These are phyloP conservation scores for Halcyon leucocephala DNA, from an alignment of 2,797 vertebrate genomes.

Conservation along the genomic window DNA sequence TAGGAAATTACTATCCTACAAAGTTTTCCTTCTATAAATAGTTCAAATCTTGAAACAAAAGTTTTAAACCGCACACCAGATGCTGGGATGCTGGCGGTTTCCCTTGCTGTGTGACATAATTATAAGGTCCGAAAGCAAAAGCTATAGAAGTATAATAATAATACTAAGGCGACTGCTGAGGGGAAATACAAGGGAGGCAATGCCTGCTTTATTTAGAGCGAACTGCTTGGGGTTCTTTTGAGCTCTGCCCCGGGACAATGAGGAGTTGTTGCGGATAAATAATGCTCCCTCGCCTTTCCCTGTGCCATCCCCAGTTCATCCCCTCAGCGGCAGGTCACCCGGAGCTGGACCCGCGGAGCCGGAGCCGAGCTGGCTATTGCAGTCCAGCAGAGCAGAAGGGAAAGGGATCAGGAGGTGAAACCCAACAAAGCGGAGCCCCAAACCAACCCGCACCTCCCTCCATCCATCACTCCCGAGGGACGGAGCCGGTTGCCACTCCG, in stretches of 20 bases:
- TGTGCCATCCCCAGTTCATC: background rate
- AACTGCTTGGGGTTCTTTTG: background rate
- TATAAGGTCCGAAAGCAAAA: slow-evolving; percentile 81
- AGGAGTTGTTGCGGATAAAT: slow-evolving; percentile 7
- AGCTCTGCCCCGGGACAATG: background rate
- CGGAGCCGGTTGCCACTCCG: background rate
- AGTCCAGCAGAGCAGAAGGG: slow-evolving; percentile 62
- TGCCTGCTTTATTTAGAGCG: slow-evolving; percentile 61
- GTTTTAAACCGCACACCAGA: slow-evolving; percentile 85
- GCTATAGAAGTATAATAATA: slow-evolving; percentile 75
- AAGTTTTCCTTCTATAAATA: slow-evolving; percentile 86
- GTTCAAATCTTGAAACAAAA: slow-evolving; percentile 86
- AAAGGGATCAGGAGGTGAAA: slow-evolving; percentile 67
- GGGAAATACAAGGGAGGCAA: slow-evolving; percentile 66
- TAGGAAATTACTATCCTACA: slow-evolving; percentile 86
- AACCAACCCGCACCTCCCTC: background rate
- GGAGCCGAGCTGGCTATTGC: slow-evolving; percentile 8
- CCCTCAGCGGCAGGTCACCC: background rate
- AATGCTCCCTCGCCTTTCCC: background rate
- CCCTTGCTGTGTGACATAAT: slow-evolving; percentile 87
- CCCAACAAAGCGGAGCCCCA: slow-evolving; percentile 32
- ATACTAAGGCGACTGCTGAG: slow-evolving; percentile 71
- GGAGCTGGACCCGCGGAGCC: slow-evolving; percentile 28
- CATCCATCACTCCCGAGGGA: slow-evolving; percentile 19
- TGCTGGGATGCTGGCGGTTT: slow-evolving; percentile 84